Conservation (phyloP, 2,888 invertebrate species). For the Cerceris ruficornis region DNA sequence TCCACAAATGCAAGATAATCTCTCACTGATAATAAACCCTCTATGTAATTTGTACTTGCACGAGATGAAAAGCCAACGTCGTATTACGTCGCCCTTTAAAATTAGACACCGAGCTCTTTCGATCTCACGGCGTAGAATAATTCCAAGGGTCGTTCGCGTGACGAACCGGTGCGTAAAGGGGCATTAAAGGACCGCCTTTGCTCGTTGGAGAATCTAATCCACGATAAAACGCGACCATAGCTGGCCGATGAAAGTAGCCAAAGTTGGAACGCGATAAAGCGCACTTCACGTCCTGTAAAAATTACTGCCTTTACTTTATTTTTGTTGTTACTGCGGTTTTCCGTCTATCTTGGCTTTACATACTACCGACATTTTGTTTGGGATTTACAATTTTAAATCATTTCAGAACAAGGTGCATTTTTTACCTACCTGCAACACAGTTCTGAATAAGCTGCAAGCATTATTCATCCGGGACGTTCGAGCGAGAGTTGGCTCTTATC, state of each 20-base stretch:
- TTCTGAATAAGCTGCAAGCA: too few species aligned
- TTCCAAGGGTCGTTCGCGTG: constrained; percentile 42
- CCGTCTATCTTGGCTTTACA: not conserved
- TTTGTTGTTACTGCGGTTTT: not conserved
- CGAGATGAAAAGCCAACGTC: too few species aligned
- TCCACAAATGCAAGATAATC: too few species aligned
- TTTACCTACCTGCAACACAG: too few species aligned
- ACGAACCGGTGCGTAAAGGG: constrained; percentile 33
- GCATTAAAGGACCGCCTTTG: constrained; percentile 33
- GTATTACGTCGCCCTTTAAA: too few species aligned
- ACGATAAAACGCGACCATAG: constrained; percentile 41
- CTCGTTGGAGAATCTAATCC: constrained; percentile 52
- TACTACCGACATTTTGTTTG: too few species aligned
- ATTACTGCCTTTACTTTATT: not conserved
- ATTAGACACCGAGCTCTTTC: not conserved
- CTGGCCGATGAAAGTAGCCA: constrained; percentile 6
- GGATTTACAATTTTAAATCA: too few species aligned
- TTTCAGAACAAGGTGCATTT: too few species aligned
- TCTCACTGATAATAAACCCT: too few species aligned
- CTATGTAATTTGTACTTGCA: too few species aligned
- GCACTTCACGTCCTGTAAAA: not conserved
- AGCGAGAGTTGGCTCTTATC: too few species aligned
- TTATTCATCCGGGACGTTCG: too few species aligned
- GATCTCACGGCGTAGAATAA: not conserved
- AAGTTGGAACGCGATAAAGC: constrained; percentile 28